Evolutionary conservation across 2,888 invertebrate genomes (phyloP).

Genomic region (Dryomyza anilis): DNA sequence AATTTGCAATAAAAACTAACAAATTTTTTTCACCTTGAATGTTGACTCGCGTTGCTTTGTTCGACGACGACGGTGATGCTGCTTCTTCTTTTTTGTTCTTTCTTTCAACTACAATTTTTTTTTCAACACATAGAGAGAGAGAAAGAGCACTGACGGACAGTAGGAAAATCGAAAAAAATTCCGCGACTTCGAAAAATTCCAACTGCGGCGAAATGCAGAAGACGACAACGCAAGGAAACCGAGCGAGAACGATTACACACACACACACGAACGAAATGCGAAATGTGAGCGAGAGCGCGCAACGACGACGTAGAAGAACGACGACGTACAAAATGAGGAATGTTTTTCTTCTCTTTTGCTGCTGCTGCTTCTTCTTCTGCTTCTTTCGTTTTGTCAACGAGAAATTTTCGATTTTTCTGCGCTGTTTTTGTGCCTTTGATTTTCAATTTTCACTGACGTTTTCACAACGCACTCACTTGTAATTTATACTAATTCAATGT

Average conservation of each 20-base stretch:
- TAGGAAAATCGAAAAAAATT: slow-evolving; percentile 5
- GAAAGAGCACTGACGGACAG: background rate
- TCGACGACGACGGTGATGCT: too few relatives aligned
- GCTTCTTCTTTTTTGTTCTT: slow-evolving; percentile 32
- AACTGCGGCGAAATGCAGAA: slow-evolving; percentile 30
- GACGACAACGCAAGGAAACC: background rate
- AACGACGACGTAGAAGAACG: slow-evolving; percentile 5
- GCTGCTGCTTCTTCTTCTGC: background rate
- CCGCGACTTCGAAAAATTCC: slow-evolving; percentile 24
- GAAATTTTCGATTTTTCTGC: slow-evolving; percentile 21
- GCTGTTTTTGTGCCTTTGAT: slow-evolving; percentile 2
- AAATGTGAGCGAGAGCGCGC: background rate
- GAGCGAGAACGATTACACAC: background rate
- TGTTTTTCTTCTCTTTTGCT: slow-evolving; percentile 16
- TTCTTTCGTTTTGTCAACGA: slow-evolving; percentile 1
- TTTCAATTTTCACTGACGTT: slow-evolving; percentile 7
- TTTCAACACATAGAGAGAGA: slow-evolving; percentile 30
- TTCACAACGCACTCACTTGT: slow-evolving; percentile 5
- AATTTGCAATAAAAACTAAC: slow-evolving; percentile 13
- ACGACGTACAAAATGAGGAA: slow-evolving; percentile 5
- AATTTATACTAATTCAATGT: slow-evolving; percentile 8
- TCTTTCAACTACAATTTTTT: slow-evolving; percentile 35
- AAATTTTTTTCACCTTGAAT: slow-evolving; percentile 39
- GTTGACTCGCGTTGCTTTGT: slow-evolving; percentile 37
- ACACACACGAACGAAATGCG: background rate